phyloP scores from a whole-genome alignment of 2,113 vertebrate species.

The Phalacrocorax carbo region DNA sequence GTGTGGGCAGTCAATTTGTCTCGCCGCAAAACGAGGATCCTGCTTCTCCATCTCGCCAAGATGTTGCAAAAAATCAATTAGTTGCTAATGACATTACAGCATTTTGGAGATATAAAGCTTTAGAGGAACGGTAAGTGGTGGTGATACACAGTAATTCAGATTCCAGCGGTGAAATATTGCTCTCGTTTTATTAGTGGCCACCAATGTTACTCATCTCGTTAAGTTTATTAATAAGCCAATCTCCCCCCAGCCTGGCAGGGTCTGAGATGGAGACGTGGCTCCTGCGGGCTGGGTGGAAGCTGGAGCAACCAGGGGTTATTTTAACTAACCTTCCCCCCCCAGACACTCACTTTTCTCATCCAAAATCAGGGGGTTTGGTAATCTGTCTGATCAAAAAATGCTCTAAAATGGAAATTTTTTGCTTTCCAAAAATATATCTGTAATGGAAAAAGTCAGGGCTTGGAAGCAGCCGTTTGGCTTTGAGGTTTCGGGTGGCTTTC shows the following conservation, averaged over 20 bases:
- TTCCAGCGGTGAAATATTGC: not conserved
- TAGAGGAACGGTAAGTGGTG: not conserved
- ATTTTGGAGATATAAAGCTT: not conserved
- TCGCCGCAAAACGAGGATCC: not conserved
- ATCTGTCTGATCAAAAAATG: not conserved
- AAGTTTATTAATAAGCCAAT: not conserved
- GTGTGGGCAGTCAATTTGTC: not conserved
- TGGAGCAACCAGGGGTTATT: not conserved
- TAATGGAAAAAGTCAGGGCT: not conserved
- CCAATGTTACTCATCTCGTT: not conserved
- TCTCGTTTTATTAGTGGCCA: not conserved
- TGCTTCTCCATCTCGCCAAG: not conserved
- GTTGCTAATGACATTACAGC: not conserved
- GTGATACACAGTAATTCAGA: not conserved
- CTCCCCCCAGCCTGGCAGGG: not conserved
- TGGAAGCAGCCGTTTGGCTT: not conserved
- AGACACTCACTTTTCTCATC: not conserved
- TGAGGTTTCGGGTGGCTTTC: not conserved
- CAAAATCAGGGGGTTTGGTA: not conserved
- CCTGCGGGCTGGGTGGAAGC: not conserved
- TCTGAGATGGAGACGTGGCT: not conserved
- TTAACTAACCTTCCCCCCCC: not conserved
- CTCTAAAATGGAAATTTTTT: not conserved
- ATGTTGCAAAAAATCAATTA: slow-evolving; percentile 18
- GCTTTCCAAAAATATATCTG: not conserved